Percentiles rank a stretch among this genome's conserved stretches.
Conservation (phyloP, 2,888 invertebrate species). For the Aethes cnicana region DNA sequence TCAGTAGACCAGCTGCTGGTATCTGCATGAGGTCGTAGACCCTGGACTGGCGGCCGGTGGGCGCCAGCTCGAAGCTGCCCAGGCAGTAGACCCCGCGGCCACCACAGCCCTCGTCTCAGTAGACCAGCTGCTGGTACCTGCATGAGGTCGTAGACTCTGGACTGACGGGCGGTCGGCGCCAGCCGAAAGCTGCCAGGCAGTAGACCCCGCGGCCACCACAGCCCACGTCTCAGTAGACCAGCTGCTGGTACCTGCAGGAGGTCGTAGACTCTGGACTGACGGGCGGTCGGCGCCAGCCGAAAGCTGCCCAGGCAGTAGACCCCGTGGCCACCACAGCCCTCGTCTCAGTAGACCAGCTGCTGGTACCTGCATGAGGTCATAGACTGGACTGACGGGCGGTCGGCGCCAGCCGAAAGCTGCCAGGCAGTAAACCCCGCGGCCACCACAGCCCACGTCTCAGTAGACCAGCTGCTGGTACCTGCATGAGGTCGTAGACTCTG, state of each 20-base stretch:
- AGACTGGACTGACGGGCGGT: slow-evolving; percentile 1
- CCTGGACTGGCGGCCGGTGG: neutral
- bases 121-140: neutral
- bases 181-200: no score
- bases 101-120: neutral
- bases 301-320: slow-evolving; percentile 1
- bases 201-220: no score
- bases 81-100: neutral
- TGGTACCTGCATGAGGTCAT: neutral
- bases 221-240: neutral
- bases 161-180: no score
- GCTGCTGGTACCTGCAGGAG: slow-evolving; percentile 1
- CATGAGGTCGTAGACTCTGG: slow-evolving; percentile 1
- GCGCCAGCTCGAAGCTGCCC: slow-evolving; percentile 1
- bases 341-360: neutral
- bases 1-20: neutral
- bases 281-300: neutral
- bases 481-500: slow-evolving; percentile 54
- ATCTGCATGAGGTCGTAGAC: slow-evolving; percentile 5
- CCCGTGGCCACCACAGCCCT: no score
- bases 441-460: no score
- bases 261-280: neutral
- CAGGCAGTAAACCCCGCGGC: no score
- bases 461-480: no score
- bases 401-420: no score